Conservation (phyloP, 2,113 vertebrate genomes). For the Callopanchax toddi region DNA sequence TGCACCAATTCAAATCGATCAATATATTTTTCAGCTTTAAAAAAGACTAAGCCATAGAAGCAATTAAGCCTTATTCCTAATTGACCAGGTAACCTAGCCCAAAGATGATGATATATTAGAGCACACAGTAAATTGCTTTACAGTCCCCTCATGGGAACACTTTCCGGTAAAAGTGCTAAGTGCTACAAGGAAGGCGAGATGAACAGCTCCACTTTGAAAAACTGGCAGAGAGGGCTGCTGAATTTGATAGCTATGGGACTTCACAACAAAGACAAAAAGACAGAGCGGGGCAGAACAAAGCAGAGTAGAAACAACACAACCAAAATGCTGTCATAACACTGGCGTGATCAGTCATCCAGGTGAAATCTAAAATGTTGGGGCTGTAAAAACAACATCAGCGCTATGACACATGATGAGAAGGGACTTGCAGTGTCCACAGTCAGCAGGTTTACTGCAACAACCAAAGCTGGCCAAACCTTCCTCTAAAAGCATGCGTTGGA, state of each 20-base stretch:
- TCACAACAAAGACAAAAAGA: slow-evolving; percentile 45
- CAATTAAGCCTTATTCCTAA: slow-evolving; percentile 9
- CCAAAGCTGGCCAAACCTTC: slow-evolving; percentile 58
- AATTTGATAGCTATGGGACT: slow-evolving; percentile 45
- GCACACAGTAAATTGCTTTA: slow-evolving; percentile 40
- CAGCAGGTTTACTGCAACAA: slow-evolving; percentile 65
- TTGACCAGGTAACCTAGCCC: slow-evolving; percentile 35
- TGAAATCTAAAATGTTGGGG: slow-evolving; percentile 61
- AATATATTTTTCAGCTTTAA: background rate
- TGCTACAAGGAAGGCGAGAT: slow-evolving; percentile 34
- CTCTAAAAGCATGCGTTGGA: slow-evolving; percentile 53
- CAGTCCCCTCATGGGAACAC: slow-evolving; percentile 35
- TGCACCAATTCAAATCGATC: background rate
- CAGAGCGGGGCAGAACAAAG: slow-evolving; percentile 37
- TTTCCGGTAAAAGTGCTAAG: slow-evolving; percentile 71
- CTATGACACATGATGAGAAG: slow-evolving; percentile 63
- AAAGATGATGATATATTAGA: slow-evolving; percentile 18
- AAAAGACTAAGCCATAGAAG: background rate
- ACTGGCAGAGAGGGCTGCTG: slow-evolving; percentile 44
- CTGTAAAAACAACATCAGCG: slow-evolving; percentile 55
- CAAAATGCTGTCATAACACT: slow-evolving; percentile 66
- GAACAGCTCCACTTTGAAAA: slow-evolving; percentile 54
- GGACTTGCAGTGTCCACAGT: slow-evolving; percentile 66
- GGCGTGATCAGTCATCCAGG: slow-evolving; percentile 70
- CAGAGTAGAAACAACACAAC: slow-evolving; percentile 50